Percentiles rank a stretch among this genome's conserved stretches.
phyloP scores from a whole-genome alignment of 2,797 vertebrate species.

The Acrossocheilus wenchowensis region DNA sequence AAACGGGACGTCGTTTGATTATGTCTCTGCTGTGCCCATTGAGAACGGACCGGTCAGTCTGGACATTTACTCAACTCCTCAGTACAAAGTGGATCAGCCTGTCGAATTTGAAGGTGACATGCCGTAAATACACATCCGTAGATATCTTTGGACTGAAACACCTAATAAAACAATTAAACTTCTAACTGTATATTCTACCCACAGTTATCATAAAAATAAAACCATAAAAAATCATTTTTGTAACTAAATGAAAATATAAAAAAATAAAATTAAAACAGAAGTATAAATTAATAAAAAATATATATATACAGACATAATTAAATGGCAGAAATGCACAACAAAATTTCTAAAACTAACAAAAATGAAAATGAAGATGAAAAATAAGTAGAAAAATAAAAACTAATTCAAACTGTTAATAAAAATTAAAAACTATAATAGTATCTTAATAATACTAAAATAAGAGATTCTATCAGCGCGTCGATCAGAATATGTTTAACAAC shows the following conservation, averaged over 20 bases:
- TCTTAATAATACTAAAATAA: too few species aligned
- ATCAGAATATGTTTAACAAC: too few species aligned
- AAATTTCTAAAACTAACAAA: too few species aligned
- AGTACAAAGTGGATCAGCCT: conserved; percentile 87
- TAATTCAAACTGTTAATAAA: too few species aligned
- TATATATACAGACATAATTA: not conserved
- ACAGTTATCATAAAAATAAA: not conserved
- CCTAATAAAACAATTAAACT: not conserved
- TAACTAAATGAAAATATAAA: not conserved
- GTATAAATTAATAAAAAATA: too few species aligned
- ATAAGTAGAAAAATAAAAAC: too few species aligned
- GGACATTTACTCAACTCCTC: conserved; percentile 91
- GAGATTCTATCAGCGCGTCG: too few species aligned
- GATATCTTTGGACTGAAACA: not conserved
- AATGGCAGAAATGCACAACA: too few species aligned
- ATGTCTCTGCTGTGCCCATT: conserved; percentile 78
- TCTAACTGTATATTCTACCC: too few species aligned
- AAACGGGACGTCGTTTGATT: conserved; percentile 92
- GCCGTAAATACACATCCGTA: not conserved
- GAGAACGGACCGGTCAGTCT: conserved; percentile 89
- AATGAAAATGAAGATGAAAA: too few species aligned
- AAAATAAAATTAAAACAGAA: too few species aligned
- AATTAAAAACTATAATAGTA: too few species aligned
- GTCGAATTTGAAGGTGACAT: conserved; percentile 79
- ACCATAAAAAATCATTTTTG: not conserved